Evolutionary conservation across 2,113 vertebrate genomes (phyloP).

Genomic region (Poicephalus gulielmi): DNA sequence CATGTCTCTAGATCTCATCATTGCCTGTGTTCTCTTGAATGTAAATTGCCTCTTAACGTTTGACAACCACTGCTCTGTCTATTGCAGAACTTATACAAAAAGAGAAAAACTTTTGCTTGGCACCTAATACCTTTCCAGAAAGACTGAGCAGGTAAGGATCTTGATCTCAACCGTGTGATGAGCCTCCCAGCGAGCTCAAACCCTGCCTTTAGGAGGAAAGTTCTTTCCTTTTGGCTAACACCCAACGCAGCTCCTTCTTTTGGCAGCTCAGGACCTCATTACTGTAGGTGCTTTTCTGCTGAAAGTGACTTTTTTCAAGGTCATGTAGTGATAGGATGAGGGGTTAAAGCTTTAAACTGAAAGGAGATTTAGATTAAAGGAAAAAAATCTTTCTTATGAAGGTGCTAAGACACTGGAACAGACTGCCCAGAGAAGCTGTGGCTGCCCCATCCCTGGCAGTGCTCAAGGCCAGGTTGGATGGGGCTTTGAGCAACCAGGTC

Average conservation of each 20-base stretch:
- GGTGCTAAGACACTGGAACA: too few species aligned
- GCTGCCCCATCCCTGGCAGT: too few species aligned
- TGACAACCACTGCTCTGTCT: background rate
- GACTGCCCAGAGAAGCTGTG: too few species aligned
- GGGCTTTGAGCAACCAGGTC: too few species aligned
- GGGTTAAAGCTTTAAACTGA: too few species aligned
- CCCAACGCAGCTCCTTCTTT: background rate
- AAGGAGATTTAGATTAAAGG: too few species aligned
- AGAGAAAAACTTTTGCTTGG: background rate
- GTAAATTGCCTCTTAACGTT: background rate
- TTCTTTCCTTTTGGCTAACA: background rate
- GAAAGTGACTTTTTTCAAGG: too few species aligned
- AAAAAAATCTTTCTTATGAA: too few species aligned
- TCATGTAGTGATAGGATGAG: too few species aligned
- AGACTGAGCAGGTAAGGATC: background rate
- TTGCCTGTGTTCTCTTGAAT: background rate
- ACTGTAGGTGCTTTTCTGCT: background rate
- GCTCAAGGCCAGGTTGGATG: too few species aligned
- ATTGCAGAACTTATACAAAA: background rate
- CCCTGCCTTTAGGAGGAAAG: background rate
- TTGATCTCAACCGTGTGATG: background rate
- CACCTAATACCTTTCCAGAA: background rate
- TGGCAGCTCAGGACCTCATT: background rate
- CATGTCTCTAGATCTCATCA: background rate
- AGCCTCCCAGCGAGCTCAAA: background rate